A percentile compares a stretch with the other conserved stretches of the same genome.
Conservation (phyloP, 2,113 vertebrate genomes). For the Siniperca knerii region DNA sequence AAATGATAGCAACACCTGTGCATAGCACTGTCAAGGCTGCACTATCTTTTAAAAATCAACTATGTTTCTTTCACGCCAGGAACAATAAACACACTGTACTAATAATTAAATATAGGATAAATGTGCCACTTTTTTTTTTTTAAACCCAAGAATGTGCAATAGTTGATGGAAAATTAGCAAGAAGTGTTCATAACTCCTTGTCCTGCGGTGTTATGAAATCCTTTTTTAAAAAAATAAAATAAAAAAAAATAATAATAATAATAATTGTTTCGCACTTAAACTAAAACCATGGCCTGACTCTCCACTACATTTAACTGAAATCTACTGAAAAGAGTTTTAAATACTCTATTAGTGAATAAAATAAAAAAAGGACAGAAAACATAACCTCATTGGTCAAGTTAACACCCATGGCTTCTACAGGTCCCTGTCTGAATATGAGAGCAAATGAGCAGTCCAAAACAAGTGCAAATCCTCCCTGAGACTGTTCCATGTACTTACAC, state of each 20-base stretch:
- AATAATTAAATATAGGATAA: background rate
- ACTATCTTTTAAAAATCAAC: background rate
- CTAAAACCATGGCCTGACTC: conserved; percentile 1
- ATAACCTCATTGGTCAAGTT: conserved; percentile 8
- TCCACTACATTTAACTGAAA: conserved; percentile 19
- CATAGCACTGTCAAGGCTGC: background rate
- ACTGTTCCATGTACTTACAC: conserved; percentile 67
- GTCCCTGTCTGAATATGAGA: conserved; percentile 54
- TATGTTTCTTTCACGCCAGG: background rate
- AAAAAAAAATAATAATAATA: no score
- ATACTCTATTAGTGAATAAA: conserved; percentile 38
- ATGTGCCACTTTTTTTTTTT: background rate
- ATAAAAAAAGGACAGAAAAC: background rate
- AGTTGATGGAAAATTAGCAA: background rate
- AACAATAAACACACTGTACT: background rate
- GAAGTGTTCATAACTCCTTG: background rate
- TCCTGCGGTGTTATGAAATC: background rate
- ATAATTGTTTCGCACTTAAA: background rate
- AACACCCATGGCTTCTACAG: conserved; percentile 31
- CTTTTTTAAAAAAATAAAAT: no score
- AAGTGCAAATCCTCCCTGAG: conserved; percentile 76
- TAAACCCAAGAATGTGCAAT: background rate
- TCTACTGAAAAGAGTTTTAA: conserved; percentile 21
- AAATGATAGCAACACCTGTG: background rate
- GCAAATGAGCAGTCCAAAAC: conserved; percentile 66